phyloP scores from a whole-genome alignment of 2,797 vertebrate species.

The Sarcoramphus papa region DNA sequence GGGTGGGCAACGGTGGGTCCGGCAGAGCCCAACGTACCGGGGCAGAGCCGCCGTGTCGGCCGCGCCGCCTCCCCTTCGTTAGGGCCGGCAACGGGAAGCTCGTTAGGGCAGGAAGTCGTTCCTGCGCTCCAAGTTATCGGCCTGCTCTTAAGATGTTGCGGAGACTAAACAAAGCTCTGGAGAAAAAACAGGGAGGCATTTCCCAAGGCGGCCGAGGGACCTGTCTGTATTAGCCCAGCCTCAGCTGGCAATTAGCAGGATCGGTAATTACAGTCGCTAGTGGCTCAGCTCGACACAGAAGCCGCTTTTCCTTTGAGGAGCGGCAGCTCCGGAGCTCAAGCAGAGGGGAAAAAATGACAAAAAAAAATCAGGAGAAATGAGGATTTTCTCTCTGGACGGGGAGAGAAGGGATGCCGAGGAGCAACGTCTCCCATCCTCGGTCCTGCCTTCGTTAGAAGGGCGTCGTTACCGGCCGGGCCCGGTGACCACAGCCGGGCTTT shows the following conservation, averaged over 20 bases:
- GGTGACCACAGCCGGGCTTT: not conserved
- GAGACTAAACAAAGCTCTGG: conserved; percentile 27
- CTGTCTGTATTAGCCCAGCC: not conserved
- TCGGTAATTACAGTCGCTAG: not conserved
- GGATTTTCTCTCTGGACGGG: not conserved
- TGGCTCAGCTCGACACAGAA: not conserved
- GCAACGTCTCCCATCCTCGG: not conserved
- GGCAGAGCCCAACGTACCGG: not conserved
- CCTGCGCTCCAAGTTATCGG: too few relatives aligned
- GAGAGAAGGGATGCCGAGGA: not conserved
- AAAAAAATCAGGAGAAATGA: not conserved
- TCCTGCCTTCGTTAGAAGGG: not conserved
- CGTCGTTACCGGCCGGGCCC: not conserved
- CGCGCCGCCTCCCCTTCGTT: not conserved
- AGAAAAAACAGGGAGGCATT: not conserved
- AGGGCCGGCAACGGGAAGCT: not conserved
- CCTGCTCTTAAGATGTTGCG: not conserved
- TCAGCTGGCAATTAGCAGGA: conserved; percentile 25
- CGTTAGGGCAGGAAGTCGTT: not conserved
- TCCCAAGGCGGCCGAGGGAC: not conserved
- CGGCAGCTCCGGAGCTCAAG: fast-evolving
- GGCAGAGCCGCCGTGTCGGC: not conserved
- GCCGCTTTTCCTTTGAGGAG: not conserved
- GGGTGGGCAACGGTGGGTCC: not conserved
- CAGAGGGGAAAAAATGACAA: not conserved